Evolutionary conservation across 2,797 vertebrate species (phyloP).

Genomic region (Rhinoraja longicauda): DNA sequence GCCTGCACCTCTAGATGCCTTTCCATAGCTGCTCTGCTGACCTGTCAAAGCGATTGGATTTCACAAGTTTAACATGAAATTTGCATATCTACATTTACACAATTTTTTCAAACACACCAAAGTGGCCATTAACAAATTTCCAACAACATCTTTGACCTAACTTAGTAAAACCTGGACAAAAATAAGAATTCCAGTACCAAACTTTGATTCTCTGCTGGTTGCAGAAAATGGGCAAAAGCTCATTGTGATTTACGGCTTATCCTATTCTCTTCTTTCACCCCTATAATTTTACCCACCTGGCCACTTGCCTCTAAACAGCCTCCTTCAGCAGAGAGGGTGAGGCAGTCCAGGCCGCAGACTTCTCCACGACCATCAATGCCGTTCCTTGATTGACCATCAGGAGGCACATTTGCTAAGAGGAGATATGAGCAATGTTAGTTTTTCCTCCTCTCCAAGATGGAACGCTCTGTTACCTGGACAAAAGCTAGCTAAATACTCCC

Average conservation of each 20-base stretch:
- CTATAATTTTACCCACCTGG: constrained; percentile 38
- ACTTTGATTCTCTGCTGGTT: constrained; percentile 20
- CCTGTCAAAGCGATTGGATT: constrained; percentile 51
- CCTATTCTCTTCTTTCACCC: constrained; percentile 36
- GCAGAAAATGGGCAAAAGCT: constrained; percentile 37
- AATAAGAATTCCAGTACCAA: constrained; percentile 20
- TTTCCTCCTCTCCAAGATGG: constrained; percentile 35
- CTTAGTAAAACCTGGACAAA: constrained; percentile 28
- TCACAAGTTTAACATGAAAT: constrained; percentile 33
- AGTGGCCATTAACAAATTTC: constrained; percentile 32
- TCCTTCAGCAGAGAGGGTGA: constrained; percentile 37
- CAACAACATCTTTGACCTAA: constrained; percentile 27
- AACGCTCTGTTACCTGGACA: constrained; percentile 29
- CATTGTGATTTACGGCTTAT: constrained; percentile 25
- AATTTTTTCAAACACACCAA: constrained; percentile 14
- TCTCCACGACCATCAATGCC: constrained; percentile 39
- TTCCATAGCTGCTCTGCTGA: constrained; percentile 78
- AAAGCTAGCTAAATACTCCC: constrained; percentile 35
- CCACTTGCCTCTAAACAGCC: constrained; percentile 37
- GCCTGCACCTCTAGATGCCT: constrained; percentile 72
- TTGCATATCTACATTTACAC: constrained; percentile 18
- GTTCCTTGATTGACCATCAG: constrained; percentile 37
- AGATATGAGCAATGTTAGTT: constrained; percentile 37
- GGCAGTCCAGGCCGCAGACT: constrained; percentile 39
- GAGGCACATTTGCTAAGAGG: constrained; percentile 38